Conservation (phyloP, 2,797 vertebrate genomes). For the Coilia nasus region DNA sequence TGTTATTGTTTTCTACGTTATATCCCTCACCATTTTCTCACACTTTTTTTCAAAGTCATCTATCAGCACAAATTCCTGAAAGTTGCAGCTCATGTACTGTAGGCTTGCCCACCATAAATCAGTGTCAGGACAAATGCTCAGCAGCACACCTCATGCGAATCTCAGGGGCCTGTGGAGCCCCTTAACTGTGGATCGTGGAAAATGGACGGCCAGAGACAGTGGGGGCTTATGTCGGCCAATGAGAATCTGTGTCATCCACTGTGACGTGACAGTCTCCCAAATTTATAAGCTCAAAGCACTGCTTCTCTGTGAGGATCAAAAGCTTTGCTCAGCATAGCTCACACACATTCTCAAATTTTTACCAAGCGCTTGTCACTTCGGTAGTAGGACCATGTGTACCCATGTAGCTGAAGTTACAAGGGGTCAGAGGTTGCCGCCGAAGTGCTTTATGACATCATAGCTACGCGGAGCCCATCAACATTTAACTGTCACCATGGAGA, state of each 20-base stretch:
- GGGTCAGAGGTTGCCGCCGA: constrained; percentile 34
- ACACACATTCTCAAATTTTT: constrained; percentile 33
- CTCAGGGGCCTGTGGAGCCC: background rate
- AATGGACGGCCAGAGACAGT: background rate
- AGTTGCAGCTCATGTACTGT: too few species aligned
- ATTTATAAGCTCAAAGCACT: constrained; percentile 9
- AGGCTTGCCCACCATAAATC: background rate
- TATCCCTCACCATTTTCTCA: too few species aligned
- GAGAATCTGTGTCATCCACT: constrained; percentile 32
- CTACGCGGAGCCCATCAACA: constrained; percentile 41
- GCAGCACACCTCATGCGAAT: background rate
- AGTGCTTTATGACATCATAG: constrained; percentile 42
- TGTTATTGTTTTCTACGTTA: too few species aligned
- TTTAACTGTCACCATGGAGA: constrained; percentile 51
- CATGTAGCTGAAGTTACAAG: constrained; percentile 29
- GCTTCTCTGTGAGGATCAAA: constrained; percentile 33
- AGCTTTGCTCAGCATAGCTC: constrained; percentile 17
- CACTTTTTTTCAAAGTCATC: too few species aligned
- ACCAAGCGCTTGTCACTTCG: constrained; percentile 32
- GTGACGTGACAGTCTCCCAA: background rate
- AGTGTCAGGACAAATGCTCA: background rate
- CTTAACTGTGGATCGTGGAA: background rate
- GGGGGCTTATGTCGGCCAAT: background rate
- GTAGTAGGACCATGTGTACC: constrained; percentile 32
- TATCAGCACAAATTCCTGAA: too few species aligned